Evolutionary conservation across 2,888 invertebrate species (phyloP), one percentile per base, ranked within the genome.

Genomic region (Micoletzkya japonica): DNA sequence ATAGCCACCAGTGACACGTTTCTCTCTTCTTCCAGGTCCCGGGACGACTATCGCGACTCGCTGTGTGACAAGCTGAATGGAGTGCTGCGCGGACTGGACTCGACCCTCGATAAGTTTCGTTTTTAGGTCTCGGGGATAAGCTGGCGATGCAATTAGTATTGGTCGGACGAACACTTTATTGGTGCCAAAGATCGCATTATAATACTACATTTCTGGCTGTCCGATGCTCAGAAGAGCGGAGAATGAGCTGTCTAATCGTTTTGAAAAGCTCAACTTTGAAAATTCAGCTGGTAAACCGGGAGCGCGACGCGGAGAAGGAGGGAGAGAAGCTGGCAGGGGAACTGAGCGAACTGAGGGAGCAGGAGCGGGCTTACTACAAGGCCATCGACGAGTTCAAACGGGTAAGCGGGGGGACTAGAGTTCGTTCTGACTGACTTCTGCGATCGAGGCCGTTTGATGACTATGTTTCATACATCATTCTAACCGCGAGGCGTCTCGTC

Each of bases 51-150:
- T 34, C 91, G 92, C 80, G 93, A 93, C 82, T 93, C 95, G 85
- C 95, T 95, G 86, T 89, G 95, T 84, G 90, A 91, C 72, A 94
- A 96, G 86, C 91, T 96, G 83, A 92, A 94, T 85, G 90, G 91
- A 24, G 94, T 95, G 83, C 92, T 94, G 2, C 92, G 92, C 37
- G 92, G 93, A 81, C 91, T 95, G n/a, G 91, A 91, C 84, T 91
- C 91, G 83, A 93, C 93, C 49, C 91, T 92, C 26, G 71, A 75
- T 24, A 77, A 74, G 64, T 74, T 76, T 10, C 10, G 56, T 54
- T 44, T n/a, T n/a, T n/a, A n/a, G n/a, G n/a, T n/a, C n/a, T n/a
- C n/a, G n/a, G n/a, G n/a, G n/a, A n/a, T 1, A 17, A 14, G 4
- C 26, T 2, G n/a, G n/a, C 24, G 50, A 69, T 68, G 1, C 20